These are phyloP conservation scores for Cacoxenus indagator DNA, from an alignment of 2,888 invertebrate genomes.

Conservation along the genomic window DNA sequence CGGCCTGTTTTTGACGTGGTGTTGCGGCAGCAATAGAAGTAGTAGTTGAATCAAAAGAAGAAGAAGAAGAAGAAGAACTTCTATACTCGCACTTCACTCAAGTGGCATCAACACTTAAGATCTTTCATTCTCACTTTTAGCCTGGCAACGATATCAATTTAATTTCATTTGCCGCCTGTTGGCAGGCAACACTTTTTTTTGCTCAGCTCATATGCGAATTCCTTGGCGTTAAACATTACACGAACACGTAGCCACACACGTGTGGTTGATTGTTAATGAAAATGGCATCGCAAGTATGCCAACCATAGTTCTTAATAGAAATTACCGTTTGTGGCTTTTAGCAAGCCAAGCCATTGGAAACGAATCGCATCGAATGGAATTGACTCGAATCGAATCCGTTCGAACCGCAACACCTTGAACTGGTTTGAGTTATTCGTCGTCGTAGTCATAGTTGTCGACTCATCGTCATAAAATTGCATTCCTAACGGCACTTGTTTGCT, in stretches of 20 bases:
- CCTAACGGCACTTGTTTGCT: conserved; percentile 40
- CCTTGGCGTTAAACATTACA: conserved; percentile 23
- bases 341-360: not conserved
- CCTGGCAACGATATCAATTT: conserved; percentile 59
- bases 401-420: conserved; percentile 8
- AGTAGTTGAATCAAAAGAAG: no score
- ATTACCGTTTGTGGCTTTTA: conserved; percentile 1
- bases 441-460: conserved; percentile 1
- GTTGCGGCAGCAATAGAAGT: no score
- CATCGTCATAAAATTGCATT: conserved; percentile 55
- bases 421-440: not conserved
- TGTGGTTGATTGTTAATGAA: conserved; percentile 41
- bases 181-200: conserved; percentile 48
- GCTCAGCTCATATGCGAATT: conserved; percentile 31
- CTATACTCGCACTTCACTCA: conserved; percentile 26
- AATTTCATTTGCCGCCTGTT: conserved; percentile 47
- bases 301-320: conserved; percentile 53
- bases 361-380: not conserved
- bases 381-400: not conserved
- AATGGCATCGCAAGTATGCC: conserved; percentile 35
- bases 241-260: not conserved
- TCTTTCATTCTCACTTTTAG: conserved; percentile 12
- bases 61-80: conserved; percentile 1
- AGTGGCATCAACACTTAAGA: conserved; percentile 42
- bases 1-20: conserved; percentile 20